Conservation (phyloP, 2,888 invertebrate genomes). For the Camptogramma bilineatum region DNA sequence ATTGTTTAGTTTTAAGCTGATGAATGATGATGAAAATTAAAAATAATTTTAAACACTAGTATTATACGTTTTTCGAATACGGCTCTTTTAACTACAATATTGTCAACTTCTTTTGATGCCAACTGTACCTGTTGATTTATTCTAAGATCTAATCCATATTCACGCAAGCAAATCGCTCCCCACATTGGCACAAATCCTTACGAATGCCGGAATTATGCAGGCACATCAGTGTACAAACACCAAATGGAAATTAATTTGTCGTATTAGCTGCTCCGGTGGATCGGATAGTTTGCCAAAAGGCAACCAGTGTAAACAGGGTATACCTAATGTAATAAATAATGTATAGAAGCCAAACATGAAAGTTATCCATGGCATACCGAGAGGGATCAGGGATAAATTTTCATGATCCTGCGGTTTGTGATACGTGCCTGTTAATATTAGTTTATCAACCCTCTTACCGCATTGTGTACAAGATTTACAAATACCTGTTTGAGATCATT, state of each 20-base stretch:
- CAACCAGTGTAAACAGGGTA: conserved; percentile 74
- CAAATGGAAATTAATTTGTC: conserved; percentile 65
- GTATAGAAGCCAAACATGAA: conserved; percentile 77
- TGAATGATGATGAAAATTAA: too few species aligned
- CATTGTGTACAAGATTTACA: conserved; percentile 71
- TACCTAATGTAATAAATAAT: conserved; percentile 81
- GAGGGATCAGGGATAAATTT: conserved; percentile 78
- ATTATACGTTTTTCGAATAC: too few species aligned
- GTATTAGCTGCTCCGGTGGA: conserved; percentile 56
- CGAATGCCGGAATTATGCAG: conserved; percentile 49
- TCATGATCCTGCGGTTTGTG: conserved; percentile 83
- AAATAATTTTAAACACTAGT: too few species aligned
- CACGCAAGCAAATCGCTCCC: conserved; percentile 42
- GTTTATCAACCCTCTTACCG: conserved; percentile 76
- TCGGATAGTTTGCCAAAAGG: conserved; percentile 69
- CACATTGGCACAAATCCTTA: conserved; percentile 40
- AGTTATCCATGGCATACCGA: conserved; percentile 73
- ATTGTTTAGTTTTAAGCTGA: not conserved
- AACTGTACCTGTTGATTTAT: conserved; percentile 1
- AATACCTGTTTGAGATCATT: conserved; percentile 59
- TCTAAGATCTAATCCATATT: conserved; percentile 16
- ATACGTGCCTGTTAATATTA: conserved; percentile 81
- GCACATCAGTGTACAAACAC: conserved; percentile 55
- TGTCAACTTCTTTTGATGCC: not conserved
- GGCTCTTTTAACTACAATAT: not conserved